phyloP scores from a whole-genome alignment of 2,113 vertebrate species.

The Centropristis striata region DNA sequence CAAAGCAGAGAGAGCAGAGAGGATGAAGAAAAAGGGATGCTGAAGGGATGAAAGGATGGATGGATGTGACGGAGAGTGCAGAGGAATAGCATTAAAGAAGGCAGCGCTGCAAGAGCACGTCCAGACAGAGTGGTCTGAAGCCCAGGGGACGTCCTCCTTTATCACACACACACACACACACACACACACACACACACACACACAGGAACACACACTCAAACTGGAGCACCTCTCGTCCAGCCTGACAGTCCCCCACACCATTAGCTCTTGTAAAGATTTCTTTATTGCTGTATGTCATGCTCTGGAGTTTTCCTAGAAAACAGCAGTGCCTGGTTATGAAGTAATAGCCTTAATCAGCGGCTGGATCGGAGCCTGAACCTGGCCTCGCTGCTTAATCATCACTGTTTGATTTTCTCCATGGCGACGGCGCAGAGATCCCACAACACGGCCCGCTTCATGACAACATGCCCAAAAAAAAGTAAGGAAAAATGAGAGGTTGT shows the following conservation, averaged over 20 bases:
- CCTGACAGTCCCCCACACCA: conserved; percentile 36
- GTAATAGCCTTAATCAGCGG: conserved; percentile 71
- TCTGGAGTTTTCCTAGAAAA: conserved; percentile 58
- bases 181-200: conserved; percentile 34
- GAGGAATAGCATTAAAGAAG: conserved; percentile 62
- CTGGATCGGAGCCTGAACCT: conserved; percentile 55
- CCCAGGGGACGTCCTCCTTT: conserved; percentile 47
- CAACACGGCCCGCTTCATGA: conserved; percentile 41
- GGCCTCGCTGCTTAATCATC: conserved; percentile 41
- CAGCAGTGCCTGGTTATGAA: conserved; percentile 67
- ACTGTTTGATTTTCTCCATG: conserved; percentile 76
- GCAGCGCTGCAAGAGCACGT: conserved; percentile 38
- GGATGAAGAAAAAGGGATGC: conserved; percentile 1
- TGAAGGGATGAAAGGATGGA: conserved; percentile 27
- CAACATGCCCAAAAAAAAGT: conserved; percentile 42
- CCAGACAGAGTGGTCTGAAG: conserved; percentile 51
- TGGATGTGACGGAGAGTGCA: conserved; percentile 30
- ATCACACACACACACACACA: conserved; percentile 7
- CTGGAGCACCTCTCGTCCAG: conserved; percentile 26
- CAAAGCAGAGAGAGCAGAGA: not conserved
- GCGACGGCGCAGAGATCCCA: conserved; percentile 55
- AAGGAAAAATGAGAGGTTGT: conserved; percentile 19
- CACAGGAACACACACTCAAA: conserved; percentile 43
- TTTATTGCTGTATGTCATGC: conserved; percentile 64
- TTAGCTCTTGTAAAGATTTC: conserved; percentile 58